Conservation (phyloP, 2,888 invertebrate species). For the Trissonchulus sp. region DNA sequence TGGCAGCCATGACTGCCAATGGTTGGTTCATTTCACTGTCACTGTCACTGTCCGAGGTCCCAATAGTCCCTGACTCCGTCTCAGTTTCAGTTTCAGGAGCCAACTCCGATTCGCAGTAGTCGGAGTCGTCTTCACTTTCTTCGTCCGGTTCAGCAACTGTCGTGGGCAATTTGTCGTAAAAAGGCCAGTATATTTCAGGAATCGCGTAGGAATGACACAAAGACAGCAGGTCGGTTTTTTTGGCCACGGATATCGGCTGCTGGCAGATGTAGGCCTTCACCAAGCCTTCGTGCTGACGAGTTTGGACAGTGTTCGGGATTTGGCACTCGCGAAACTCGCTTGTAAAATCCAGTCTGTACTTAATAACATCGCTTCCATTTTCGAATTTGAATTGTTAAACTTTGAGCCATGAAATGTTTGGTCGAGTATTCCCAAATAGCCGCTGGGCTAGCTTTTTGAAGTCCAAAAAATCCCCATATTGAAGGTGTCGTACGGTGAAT, state of each 20-base stretch:
- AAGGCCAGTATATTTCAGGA: constrained; percentile 1
- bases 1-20: too few species aligned
- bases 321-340: not conserved
- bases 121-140: too few species aligned
- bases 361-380: not conserved
- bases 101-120: too few species aligned
- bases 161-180: constrained; percentile 2
- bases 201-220: constrained; percentile 11
- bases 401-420: not conserved
- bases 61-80: too few species aligned
- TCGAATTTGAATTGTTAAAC: not conserved
- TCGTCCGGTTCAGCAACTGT: too few species aligned
- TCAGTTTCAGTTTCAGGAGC: too few species aligned
- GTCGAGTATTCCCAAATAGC: not conserved
- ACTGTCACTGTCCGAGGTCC: too few species aligned
- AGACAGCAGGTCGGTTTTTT: not conserved
- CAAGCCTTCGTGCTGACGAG: too few species aligned
- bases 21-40: too few species aligned
- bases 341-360: not conserved
- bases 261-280: not conserved
- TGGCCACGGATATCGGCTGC: not conserved
- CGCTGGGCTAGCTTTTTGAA: not conserved
- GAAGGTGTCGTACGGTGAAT: not conserved
- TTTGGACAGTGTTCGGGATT: too few species aligned
- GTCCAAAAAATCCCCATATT: constrained; percentile 10